Percentiles rank a stretch among this genome's conserved stretches.
These are phyloP conservation scores for Phyto melanocephala DNA, from an alignment of 2,888 invertebrate species.

Conservation along the genomic window DNA sequence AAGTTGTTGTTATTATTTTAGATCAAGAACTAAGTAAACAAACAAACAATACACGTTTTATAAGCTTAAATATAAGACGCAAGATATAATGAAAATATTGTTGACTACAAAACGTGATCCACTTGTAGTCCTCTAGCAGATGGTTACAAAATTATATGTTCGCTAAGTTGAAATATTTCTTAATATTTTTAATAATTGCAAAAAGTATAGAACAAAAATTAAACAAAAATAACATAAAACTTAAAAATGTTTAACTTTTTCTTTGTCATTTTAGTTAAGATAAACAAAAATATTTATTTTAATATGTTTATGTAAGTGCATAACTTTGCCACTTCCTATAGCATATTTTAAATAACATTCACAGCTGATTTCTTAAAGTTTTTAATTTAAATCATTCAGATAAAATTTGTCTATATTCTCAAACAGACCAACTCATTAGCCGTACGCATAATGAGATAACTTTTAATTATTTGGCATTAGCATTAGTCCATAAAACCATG, in stretches of 20 bases:
- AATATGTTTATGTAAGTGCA: no score
- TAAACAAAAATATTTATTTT: no score
- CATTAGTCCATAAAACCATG: slow-evolving; percentile 31
- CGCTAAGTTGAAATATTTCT: no score
- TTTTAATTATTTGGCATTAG: slow-evolving; percentile 55
- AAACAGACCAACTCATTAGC: neutral
- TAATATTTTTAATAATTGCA: no score
- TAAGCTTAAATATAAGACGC: slow-evolving; percentile 6
- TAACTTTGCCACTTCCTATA: neutral
- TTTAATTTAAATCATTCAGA: slow-evolving; percentile 17
- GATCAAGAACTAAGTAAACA: neutral
- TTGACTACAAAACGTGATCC: neutral
- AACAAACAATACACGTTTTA: slow-evolving; percentile 1
- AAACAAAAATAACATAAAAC: neutral
- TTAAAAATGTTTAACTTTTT: no score
- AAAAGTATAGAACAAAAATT: neutral
- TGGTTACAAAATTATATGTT: neutral
- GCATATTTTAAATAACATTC: neutral
- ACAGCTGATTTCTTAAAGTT: neutral
- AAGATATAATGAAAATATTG: neutral
- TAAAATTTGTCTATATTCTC: neutral
- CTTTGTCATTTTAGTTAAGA: no score
- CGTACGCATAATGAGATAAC: slow-evolving; percentile 6
- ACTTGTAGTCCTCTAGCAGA: neutral
- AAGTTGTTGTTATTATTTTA: neutral